Conservation (phyloP, 2,113 vertebrate genomes). For the Sprattus sprattus region DNA sequence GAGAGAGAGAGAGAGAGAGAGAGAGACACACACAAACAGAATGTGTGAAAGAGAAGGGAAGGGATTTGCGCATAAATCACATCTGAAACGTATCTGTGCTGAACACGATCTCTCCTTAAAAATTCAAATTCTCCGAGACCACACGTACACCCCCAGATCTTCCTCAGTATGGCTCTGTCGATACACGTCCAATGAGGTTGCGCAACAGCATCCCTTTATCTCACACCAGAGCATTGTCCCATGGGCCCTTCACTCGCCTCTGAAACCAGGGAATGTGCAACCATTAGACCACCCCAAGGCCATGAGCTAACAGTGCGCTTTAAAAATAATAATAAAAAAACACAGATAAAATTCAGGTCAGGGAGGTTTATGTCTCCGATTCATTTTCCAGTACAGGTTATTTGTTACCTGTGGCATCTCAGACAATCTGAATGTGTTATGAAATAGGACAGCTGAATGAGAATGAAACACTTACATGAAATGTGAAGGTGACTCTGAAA, state of each 20-base stretch:
- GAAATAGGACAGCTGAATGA: background rate
- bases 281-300: background rate
- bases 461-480: background rate
- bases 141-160: background rate
- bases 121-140: background rate
- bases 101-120: background rate
- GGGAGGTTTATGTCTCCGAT: background rate
- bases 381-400: background rate
- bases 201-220: background rate
- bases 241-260: background rate
- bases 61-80: conserved; percentile 7
- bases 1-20: conserved; percentile 27
- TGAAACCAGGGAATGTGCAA: background rate
- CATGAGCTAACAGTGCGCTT: background rate
- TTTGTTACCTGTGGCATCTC: background rate
- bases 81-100: background rate
- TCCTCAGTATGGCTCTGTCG: background rate
- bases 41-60: background rate
- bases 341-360: background rate
- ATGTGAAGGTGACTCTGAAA: background rate
- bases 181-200: background rate
- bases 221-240: conserved; percentile 5
- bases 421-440: background rate
- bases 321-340: background rate
- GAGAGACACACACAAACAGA: conserved; percentile 17